A percentile compares a stretch with the other conserved stretches of the same genome.
Evolutionary conservation across 2,113 vertebrate genomes (phyloP).

Genomic region (Murina feae): DNA sequence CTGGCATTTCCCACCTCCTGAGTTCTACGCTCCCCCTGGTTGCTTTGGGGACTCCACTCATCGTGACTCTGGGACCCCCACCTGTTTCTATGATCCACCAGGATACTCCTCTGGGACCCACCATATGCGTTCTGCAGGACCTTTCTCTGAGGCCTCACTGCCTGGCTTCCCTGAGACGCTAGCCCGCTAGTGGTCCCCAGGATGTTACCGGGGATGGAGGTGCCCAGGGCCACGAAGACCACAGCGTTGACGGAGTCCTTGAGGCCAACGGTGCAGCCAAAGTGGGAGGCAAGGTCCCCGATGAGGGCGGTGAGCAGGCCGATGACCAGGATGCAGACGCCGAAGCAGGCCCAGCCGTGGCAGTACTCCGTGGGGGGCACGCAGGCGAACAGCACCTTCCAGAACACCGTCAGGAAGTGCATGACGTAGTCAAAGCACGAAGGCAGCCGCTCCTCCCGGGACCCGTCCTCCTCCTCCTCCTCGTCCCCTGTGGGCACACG

Average conservation of each 20-base stretch:
- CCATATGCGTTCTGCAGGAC: neutral
- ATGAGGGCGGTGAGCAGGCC: constrained; percentile 92
- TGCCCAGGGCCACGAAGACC: constrained; percentile 93
- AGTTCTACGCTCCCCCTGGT: neutral
- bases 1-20: neutral
- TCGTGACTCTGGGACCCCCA: accelerated
- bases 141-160: neutral
- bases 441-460: constrained; percentile 86
- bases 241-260: constrained; percentile 92
- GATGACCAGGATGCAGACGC: constrained; percentile 88
- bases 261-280: constrained; percentile 93
- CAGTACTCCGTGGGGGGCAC: constrained; percentile 94
- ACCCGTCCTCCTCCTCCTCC: constrained; percentile 88
- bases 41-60: neutral
- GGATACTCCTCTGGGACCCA: neutral
- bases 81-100: no score
- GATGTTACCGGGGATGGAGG: constrained; percentile 90
- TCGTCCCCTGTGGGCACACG: constrained; percentile 84
- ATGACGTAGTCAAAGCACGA: constrained; percentile 94
- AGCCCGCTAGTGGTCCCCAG: neutral
- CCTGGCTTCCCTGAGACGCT: neutral
- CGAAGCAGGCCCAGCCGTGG: constrained; percentile 95
- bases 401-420: constrained; percentile 95
- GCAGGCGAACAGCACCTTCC: constrained; percentile 94
- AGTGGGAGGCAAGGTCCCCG: constrained; percentile 92